These are phyloP conservation scores for Tiphia femorata DNA, from an alignment of 2,888 invertebrate species.

Conservation along the genomic window DNA sequence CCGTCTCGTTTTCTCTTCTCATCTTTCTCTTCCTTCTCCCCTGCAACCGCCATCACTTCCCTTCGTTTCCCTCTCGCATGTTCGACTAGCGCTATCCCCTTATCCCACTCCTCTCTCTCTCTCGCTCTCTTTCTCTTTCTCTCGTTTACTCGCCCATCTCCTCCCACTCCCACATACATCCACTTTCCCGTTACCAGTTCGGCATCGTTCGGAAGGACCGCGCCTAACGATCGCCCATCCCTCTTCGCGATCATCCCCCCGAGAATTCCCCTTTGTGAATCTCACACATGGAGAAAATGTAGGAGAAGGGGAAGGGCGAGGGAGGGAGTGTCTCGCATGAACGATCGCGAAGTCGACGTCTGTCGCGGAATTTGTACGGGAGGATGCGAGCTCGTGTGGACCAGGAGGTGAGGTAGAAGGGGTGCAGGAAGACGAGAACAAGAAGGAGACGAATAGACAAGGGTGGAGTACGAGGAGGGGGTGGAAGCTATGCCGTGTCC, in stretches of 20 bases:
- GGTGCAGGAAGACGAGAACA: too few relatives aligned
- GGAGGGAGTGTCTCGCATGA: constrained; percentile 35
- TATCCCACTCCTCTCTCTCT: too few relatives aligned
- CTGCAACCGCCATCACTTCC: neutral
- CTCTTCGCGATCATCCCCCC: constrained; percentile 31
- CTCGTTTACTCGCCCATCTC: neutral
- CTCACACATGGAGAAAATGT: constrained; percentile 35
- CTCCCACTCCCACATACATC: neutral
- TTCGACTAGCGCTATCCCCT: too few relatives aligned
- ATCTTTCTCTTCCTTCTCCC: constrained; percentile 15
- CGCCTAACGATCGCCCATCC: constrained; percentile 35
- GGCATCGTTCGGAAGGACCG: constrained; percentile 30
- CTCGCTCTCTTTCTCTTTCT: too few relatives aligned
- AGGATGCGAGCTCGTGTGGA: too few relatives aligned
- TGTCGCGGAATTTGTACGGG: constrained; percentile 41
- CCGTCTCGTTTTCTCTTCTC: constrained; percentile 15
- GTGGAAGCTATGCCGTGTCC: constrained; percentile 12
- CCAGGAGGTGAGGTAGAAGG: too few relatives aligned
- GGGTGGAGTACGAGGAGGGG: too few relatives aligned
- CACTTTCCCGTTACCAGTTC: constrained; percentile 11
- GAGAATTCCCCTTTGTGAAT: constrained; percentile 36
- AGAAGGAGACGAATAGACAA: too few relatives aligned
- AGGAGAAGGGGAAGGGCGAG: neutral
- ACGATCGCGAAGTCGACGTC: constrained; percentile 39
- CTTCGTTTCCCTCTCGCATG: neutral